Conservation (phyloP, 1,140 invertebrate genomes). For the Dinothrombium tinctorium region DNA sequence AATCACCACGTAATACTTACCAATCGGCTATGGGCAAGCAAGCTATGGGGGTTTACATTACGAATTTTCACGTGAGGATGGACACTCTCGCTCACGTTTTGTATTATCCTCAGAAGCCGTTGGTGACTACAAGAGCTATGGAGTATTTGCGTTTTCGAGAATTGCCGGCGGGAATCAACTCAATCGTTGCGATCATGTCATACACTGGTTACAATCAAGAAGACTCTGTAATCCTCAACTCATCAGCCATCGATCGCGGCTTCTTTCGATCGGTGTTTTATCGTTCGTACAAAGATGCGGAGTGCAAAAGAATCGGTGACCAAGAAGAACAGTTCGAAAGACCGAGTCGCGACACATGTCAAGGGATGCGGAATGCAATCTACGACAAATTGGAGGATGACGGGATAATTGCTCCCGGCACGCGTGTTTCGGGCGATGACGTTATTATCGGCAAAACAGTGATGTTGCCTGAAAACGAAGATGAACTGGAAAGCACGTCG, state of each 20-base stretch:
- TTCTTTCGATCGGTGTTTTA: constrained; percentile 97
- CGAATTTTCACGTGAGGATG: constrained; percentile 97
- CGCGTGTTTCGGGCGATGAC: constrained; percentile 93
- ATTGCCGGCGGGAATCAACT: constrained; percentile 76
- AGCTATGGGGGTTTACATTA: constrained; percentile 99
- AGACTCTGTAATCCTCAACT: constrained; percentile 95
- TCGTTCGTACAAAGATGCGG: constrained; percentile 89
- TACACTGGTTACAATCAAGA: constrained; percentile 99
- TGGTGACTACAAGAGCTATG: constrained; percentile 93
- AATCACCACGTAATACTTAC: constrained; percentile 29
- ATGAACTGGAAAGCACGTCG: constrained; percentile 73
- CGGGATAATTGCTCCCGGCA: constrained; percentile 91
- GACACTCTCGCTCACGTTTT: constrained; percentile 93
- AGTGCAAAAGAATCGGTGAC: constrained; percentile 76
- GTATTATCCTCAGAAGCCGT: constrained; percentile 96
- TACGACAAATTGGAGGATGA: constrained; percentile 98
- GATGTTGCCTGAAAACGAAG: constrained; percentile 81
- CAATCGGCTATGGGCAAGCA: constrained; percentile 98
- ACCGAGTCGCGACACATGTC: constrained; percentile 70
- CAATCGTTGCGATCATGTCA: constrained; percentile 92
- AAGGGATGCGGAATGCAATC: constrained; percentile 80
- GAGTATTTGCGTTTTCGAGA: constrained; percentile 90
- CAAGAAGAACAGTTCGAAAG: constrained; percentile 97
- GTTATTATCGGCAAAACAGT: constrained; percentile 98
- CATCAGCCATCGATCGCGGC: constrained; percentile 93